These are phyloP conservation scores for Scaptomyza tumidula DNA, from an alignment of 2,888 invertebrate genomes.

Conservation along the genomic window DNA sequence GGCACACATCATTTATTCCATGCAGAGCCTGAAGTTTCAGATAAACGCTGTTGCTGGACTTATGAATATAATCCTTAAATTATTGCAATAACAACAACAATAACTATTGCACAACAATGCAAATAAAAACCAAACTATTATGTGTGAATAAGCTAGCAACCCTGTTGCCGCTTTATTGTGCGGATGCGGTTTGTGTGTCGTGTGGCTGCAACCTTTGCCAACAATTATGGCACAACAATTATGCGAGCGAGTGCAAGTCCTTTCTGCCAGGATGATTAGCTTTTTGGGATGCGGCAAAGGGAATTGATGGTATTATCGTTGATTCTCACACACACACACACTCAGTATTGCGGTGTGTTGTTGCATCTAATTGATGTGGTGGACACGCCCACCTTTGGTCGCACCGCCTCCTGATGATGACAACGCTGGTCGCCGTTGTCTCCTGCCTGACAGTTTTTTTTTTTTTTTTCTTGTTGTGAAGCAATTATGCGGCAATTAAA, in stretches of 20 bases:
- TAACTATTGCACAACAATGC: slow-evolving; percentile 51
- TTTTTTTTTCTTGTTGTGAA: background rate
- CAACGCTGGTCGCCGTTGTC: slow-evolving; percentile 3
- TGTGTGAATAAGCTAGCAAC: slow-evolving; percentile 68
- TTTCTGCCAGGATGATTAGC: slow-evolving; percentile 66
- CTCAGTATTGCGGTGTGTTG: slow-evolving; percentile 38
- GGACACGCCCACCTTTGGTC: slow-evolving; percentile 24
- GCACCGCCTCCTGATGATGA: background rate
- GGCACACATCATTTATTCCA: slow-evolving; percentile 44
- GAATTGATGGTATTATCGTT: slow-evolving; percentile 59
- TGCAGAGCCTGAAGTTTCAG: slow-evolving; percentile 53
- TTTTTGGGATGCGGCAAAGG: slow-evolving; percentile 64
- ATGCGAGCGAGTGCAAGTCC: slow-evolving; percentile 50
- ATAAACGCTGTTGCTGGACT: slow-evolving; percentile 68
- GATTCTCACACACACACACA: slow-evolving; percentile 20
- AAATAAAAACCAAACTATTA: slow-evolving; percentile 63
- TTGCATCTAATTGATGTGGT: slow-evolving; percentile 65
- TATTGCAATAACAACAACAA: slow-evolving; percentile 72
- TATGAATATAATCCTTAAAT: slow-evolving; percentile 79
- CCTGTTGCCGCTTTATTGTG: slow-evolving; percentile 23
- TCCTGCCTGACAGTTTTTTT: slow-evolving; percentile 22
- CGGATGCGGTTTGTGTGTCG: slow-evolving; percentile 5
- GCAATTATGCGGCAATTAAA: slow-evolving; percentile 69
- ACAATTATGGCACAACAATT: slow-evolving; percentile 71
- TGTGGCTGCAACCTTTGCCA: slow-evolving; percentile 40